phyloP scores from a whole-genome alignment of 2,888 invertebrate genomes.

The Therioaphis trifolii region DNA sequence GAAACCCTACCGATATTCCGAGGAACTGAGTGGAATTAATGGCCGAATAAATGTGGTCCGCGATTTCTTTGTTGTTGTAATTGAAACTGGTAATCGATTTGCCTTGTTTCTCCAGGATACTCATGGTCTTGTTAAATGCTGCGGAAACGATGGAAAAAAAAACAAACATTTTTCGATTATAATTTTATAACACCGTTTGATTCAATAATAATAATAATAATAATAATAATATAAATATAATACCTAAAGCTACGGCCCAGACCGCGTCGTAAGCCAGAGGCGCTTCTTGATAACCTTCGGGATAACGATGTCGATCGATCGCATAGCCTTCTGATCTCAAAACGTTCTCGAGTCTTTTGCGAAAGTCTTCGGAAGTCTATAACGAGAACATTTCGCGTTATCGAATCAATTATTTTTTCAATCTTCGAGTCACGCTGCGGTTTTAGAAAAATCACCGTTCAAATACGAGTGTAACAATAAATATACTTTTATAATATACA shows the following conservation, averaged over 20 bases:
- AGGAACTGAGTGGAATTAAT: slow-evolving; percentile 98
- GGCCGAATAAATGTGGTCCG: slow-evolving; percentile 94
- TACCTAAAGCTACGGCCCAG: slow-evolving; percentile 97
- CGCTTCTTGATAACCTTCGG: slow-evolving; percentile 96
- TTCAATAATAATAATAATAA: too few relatives aligned
- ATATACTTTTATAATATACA: too few relatives aligned
- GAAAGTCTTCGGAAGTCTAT: slow-evolving; percentile 88
- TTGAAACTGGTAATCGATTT: slow-evolving; percentile 94
- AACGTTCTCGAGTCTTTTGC: slow-evolving; percentile 83
- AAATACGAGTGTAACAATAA: too few relatives aligned
- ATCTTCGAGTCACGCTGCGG: too few relatives aligned
- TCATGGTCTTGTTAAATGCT: slow-evolving; percentile 98
- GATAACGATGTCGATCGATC: slow-evolving; percentile 86
- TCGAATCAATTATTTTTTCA: too few relatives aligned
- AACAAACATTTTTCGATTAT: background rate
- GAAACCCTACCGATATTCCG: slow-evolving; percentile 89
- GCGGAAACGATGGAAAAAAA: too few relatives aligned
- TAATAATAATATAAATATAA: slow-evolving; percentile 49
- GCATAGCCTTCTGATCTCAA: slow-evolving; percentile 85
- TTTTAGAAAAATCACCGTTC: too few relatives aligned
- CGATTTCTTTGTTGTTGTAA: slow-evolving; percentile 93
- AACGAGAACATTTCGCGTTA: too few relatives aligned
- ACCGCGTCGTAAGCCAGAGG: slow-evolving; percentile 99
- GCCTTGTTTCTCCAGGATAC: slow-evolving; percentile 81
- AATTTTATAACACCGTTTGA: background rate